A percentile compares a stretch with the other conserved stretches of the same genome.
phyloP scores from a whole-genome alignment of 2,888 invertebrate species.

The Calameuta idolon region DNA sequence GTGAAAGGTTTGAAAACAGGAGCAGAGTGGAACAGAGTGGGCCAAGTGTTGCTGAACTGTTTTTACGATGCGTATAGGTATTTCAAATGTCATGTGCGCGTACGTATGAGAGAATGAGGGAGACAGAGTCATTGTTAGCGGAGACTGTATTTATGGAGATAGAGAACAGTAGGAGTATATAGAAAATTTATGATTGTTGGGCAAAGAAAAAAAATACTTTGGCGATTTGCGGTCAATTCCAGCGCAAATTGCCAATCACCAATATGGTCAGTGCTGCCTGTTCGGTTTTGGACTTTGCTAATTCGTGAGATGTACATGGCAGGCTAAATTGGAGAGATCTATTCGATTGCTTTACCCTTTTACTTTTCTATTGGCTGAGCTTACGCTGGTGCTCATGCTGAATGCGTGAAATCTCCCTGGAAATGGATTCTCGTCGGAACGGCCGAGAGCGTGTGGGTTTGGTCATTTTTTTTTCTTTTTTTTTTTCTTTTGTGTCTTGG shows the following conservation, averaged over 20 bases:
- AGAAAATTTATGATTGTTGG: background rate
- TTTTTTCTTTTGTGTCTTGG: background rate
- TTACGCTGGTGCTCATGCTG: background rate
- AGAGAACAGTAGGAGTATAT: background rate
- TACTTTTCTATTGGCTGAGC: background rate
- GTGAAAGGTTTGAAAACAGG: background rate
- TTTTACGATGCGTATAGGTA: background rate
- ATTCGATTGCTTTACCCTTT: background rate
- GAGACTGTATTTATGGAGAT: background rate
- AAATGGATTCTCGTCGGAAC: background rate
- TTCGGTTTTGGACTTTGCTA: background rate
- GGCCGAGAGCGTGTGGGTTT: background rate
- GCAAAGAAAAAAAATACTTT: background rate
- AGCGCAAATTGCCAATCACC: background rate
- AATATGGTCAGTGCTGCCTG: background rate
- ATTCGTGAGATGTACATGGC: background rate
- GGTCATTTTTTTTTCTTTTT: background rate
- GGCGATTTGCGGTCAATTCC: background rate
- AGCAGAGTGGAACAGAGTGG: background rate
- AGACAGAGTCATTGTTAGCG: background rate
- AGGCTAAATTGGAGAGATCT: background rate
- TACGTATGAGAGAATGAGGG: background rate
- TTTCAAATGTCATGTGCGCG: background rate
- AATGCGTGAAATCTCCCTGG: background rate
- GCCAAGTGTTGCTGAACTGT: background rate